A percentile compares a stretch with the other conserved stretches of the same genome.
Evolutionary conservation across 2,888 invertebrate species (phyloP).

Genomic region (Epirrhoe tristata): DNA sequence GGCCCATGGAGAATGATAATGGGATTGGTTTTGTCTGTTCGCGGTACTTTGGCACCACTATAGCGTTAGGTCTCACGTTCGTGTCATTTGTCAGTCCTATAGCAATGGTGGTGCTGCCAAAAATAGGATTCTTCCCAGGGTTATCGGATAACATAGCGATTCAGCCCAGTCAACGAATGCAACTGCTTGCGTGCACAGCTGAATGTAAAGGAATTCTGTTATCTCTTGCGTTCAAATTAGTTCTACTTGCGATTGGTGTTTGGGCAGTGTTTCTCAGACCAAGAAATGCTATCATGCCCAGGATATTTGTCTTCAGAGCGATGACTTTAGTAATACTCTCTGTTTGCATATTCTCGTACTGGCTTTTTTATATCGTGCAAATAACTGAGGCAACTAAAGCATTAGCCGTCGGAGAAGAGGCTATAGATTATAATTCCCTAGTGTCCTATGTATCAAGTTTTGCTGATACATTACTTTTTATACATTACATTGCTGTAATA

Average conservation of each 20-base stretch:
- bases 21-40: slow-evolving; percentile 91
- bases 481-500: slow-evolving; percentile 97
- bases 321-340: slow-evolving; percentile 95
- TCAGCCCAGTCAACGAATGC: slow-evolving; percentile 88
- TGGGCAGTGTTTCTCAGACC: slow-evolving; percentile 97
- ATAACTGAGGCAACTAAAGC: slow-evolving; percentile 92
- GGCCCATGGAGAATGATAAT: slow-evolving; percentile 90
- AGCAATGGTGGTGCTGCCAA: slow-evolving; percentile 97
- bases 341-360: slow-evolving; percentile 97
- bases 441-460: slow-evolving; percentile 97
- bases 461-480: slow-evolving; percentile 96
- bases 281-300: slow-evolving; percentile 94
- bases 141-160: slow-evolving; percentile 88
- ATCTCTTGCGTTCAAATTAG: slow-evolving; percentile 95
- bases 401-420: slow-evolving; percentile 91
- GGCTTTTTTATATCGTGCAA: slow-evolving; percentile 99
- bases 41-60: slow-evolving; percentile 92
- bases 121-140: slow-evolving; percentile 93
- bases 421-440: slow-evolving; percentile 93
- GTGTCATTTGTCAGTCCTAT: slow-evolving; percentile 96
- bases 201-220: slow-evolving; percentile 97
- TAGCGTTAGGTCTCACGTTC: slow-evolving; percentile 92
- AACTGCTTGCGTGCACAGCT: slow-evolving; percentile 93
- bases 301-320: slow-evolving; percentile 96
- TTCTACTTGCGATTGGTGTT: slow-evolving; percentile 94